Evolutionary conservation across 1,140 invertebrate species (phyloP).

Genomic region (Anastrepha obliqua): DNA sequence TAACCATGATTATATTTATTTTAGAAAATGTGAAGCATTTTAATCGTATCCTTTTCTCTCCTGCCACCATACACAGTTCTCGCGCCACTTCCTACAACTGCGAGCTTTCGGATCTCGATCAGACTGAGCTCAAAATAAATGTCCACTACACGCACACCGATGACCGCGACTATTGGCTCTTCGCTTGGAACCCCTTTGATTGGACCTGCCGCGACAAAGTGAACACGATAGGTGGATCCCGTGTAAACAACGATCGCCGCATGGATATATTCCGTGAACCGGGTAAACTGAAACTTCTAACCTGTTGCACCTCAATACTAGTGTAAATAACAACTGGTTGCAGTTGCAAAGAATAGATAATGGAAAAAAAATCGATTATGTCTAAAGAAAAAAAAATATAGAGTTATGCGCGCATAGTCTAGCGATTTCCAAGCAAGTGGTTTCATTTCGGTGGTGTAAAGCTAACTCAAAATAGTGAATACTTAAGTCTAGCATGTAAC

Average conservation of each 20-base stretch:
- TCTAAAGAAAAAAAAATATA: neutral
- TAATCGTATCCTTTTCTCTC: too few relatives aligned
- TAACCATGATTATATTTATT: too few relatives aligned
- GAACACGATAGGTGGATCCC: constrained; percentile 72
- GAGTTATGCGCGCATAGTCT: neutral
- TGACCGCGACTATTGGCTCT: constrained; percentile 78
- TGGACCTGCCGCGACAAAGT: constrained; percentile 74
- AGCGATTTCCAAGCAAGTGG: neutral
- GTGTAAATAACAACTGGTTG: constrained; percentile 68
- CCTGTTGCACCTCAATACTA: constrained; percentile 72
- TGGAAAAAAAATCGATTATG: neutral
- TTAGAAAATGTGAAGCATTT: too few relatives aligned
- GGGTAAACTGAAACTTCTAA: constrained; percentile 73
- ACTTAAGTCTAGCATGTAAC: constrained; percentile 6
- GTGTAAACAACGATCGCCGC: constrained; percentile 72
- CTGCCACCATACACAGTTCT: constrained; percentile 58
- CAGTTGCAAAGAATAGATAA: constrained; percentile 15
- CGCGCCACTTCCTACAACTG: constrained; percentile 76
- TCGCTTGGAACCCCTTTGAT: constrained; percentile 78
- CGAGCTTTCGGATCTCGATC: constrained; percentile 80
- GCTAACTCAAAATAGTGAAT: neutral
- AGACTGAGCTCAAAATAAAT: constrained; percentile 79
- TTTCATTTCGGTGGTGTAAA: constrained; percentile 9
- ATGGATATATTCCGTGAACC: constrained; percentile 74
- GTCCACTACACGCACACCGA: constrained; percentile 77